Conservation (phyloP, 92 coral and sea anemone genomes). For the Plumapathes pennacea region DNA sequence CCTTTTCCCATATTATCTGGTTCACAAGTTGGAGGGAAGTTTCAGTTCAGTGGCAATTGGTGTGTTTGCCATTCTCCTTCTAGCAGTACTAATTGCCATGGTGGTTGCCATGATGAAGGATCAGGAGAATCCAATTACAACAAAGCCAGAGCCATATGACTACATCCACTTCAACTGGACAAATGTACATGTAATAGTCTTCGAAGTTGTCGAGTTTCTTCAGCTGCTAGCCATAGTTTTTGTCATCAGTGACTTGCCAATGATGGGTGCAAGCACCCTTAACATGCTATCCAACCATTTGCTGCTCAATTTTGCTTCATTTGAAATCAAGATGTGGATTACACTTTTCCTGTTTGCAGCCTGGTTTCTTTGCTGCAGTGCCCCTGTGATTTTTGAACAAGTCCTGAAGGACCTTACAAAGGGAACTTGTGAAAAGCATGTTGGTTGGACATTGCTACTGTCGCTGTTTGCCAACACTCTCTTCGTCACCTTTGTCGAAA, state of each 20-base stretch:
- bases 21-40: conserved; percentile 41
- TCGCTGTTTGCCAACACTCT: conserved; percentile 88
- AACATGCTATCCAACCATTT: conserved; percentile 73
- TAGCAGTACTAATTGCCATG: conserved; percentile 63
- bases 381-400: conserved; percentile 91
- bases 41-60: conserved; percentile 61
- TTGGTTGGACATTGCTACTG: conserved; percentile 87
- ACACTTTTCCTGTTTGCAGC: conserved; percentile 63
- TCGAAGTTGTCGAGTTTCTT: conserved; percentile 86
- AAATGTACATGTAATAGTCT: conserved; percentile 78
- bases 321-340: conserved; percentile 83
- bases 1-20: conserved; percentile 64
- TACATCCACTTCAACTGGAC: conserved; percentile 97
- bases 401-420: conserved; percentile 67
- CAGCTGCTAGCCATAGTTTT: conserved; percentile 92
- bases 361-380: conserved; percentile 93
- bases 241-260: conserved; percentile 68
- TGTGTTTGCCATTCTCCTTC: conserved; percentile 54
- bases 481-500: conserved; percentile 89
- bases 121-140: conserved; percentile 40
- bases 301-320: conserved; percentile 80
- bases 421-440: conserved; percentile 86
- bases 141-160: conserved; percentile 79
- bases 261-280: conserved; percentile 67
- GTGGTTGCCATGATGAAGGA: conserved; percentile 55